Percentiles rank a stretch among this genome's conserved stretches.
These are phyloP conservation scores for Prosapia bicincta DNA, from an alignment of 2,888 invertebrate species.

Conservation along the genomic window DNA sequence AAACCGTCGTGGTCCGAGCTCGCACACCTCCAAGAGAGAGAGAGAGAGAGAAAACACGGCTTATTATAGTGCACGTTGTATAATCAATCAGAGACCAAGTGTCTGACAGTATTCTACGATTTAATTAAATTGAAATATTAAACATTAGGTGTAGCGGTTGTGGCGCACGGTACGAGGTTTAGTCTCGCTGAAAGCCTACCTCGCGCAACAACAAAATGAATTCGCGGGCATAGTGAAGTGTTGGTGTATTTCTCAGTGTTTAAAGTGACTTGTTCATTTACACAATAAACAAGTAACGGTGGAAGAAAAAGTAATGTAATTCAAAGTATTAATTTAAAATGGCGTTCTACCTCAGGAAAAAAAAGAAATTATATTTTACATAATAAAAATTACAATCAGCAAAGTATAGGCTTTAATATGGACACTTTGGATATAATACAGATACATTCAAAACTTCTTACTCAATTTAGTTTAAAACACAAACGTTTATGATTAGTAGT, in stretches of 20 bases:
- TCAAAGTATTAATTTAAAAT: slow-evolving; percentile 42
- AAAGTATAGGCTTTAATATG: neutral
- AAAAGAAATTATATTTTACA: slow-evolving; percentile 32
- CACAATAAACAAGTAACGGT: neutral
- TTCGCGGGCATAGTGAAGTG: neutral
- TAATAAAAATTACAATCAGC: neutral
- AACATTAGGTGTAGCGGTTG: neutral
- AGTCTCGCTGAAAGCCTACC: neutral
- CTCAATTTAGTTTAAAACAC: neutral
- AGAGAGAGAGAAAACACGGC: neutral
- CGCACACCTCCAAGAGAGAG: neutral
- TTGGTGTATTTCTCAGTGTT: neutral
- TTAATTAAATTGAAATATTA: slow-evolving; percentile 25
- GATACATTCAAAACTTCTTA: neutral
- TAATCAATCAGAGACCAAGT: slow-evolving; percentile 16
- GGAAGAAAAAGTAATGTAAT: too few relatives aligned
- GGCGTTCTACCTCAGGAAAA: slow-evolving; percentile 47
- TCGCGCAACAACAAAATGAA: neutral
- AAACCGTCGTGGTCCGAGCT: neutral
- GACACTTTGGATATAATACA: neutral
- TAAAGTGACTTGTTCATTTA: neutral
- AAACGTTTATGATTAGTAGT: neutral
- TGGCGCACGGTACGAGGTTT: neutral
- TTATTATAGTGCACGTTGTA: neutral
- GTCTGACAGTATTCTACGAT: slow-evolving; percentile 20